Percentiles rank a stretch among this genome's conserved stretches.
Conservation (phyloP, 2,888 invertebrate species). For the Hecatera dysodea region DNA sequence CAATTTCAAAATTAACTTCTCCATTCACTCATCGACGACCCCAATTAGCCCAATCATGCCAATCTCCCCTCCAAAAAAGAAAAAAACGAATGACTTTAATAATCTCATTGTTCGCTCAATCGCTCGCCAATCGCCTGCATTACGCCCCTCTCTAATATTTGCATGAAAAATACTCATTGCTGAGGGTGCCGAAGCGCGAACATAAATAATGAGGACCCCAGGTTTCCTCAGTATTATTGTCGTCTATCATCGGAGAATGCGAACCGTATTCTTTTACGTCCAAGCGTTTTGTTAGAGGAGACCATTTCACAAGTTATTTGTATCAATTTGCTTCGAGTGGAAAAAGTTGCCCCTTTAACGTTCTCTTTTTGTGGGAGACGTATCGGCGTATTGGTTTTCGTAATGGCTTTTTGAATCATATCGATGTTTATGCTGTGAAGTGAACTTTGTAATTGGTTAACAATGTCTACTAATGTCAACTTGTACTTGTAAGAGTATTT, state of each 20-base stretch:
- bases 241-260: constrained; percentile 78
- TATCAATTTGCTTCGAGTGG: constrained; percentile 66
- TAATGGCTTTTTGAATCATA: constrained; percentile 58
- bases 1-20: neutral
- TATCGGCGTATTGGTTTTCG: constrained; percentile 52
- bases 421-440: constrained; percentile 49
- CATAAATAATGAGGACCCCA: constrained; percentile 83
- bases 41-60: constrained; percentile 16
- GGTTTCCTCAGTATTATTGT: constrained; percentile 79
- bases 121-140: constrained; percentile 64
- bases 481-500: neutral
- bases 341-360: constrained; percentile 50
- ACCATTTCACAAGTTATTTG: constrained; percentile 66
- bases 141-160: constrained; percentile 76
- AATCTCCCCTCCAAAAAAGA: constrained; percentile 18
- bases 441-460: constrained; percentile 51
- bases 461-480: constrained; percentile 2
- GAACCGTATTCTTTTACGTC: constrained; percentile 71
- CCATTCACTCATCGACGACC: constrained; percentile 18
- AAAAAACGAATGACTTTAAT: constrained; percentile 52
- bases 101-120: constrained; percentile 56
- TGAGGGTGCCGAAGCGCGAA: constrained; percentile 80
- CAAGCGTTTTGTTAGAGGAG: constrained; percentile 64
- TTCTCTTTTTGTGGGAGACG: constrained; percentile 35
- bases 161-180: constrained; percentile 82